Base-by-base conservation (phyloP, 1,140 invertebrate species). In the Scylla paramamosain region DNA sequence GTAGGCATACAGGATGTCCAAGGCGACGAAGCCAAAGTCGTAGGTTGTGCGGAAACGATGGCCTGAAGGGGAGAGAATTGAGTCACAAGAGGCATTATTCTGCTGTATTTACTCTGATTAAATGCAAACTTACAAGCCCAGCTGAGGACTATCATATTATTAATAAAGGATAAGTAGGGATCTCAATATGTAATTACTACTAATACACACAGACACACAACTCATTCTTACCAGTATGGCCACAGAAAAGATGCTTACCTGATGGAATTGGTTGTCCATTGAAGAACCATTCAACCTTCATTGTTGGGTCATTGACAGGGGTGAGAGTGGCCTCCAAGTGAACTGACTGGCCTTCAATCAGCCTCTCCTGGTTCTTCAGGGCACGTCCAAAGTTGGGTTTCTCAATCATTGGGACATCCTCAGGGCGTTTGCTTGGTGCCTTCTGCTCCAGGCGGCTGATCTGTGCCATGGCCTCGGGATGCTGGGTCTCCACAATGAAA, bases 251-350 rank as follows among this genome's bases (percentile, higher is more conserved):
- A 12, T 28, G 7, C 48, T 97, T 97, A 90, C 97, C 98, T 96
- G 98, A 98, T 96, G 98, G 98, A 96, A 99, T 98, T 0, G 99
- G 99, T 96, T 98, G 97, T 92, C 99, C 99, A 97, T 99, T 99
- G 96, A 98, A 98, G 97, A 98, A 99, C 99, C 99, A 99, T 97
- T 99, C 99, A 31, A 99, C 98, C 94, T 98, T 98, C 98, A 99
- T 99, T 0, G 98, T 99, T 7, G 99, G 98, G 97, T 99, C 99
- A 97, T 99, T 99, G 0, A 99, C 98, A 0, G 99, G 99, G 12
- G 99, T 99, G 7, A 99, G 97, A 6, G 99, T 99, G 28, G 99
- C 99, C 97, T 99, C 99, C 96, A 99, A 97, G 97, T 99, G 99
- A 95, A 99, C 98, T 59, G 98, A 98, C 96, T 98, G 98, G n/a